phyloP scores from a whole-genome alignment of 2,797 vertebrate genomes.

The Enteromius mattozi region DNA sequence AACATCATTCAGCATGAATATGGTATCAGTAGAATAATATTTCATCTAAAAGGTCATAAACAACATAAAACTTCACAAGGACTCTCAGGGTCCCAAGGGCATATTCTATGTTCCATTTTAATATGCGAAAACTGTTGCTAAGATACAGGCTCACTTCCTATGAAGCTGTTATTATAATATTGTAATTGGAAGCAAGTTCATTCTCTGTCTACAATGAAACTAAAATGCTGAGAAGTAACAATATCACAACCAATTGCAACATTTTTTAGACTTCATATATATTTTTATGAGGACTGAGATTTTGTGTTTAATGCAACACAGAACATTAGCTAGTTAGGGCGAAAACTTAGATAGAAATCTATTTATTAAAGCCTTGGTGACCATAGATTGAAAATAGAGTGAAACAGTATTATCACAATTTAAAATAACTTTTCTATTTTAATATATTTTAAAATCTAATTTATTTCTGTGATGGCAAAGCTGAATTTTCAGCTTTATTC shows the following conservation, averaged over 20 bases:
- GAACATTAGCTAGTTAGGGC: not conserved
- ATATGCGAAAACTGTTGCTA: not conserved
- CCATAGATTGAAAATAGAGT: not conserved
- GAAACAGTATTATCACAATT: not conserved
- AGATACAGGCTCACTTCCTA: constrained; percentile 3
- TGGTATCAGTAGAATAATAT: not conserved
- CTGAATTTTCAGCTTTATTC: not conserved
- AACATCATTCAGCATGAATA: constrained; percentile 1
- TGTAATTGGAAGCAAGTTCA: not conserved
- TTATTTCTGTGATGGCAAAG: not conserved
- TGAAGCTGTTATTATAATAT: not conserved
- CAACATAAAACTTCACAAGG: constrained; percentile 16
- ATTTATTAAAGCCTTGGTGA: too few species aligned
- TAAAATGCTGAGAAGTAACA: not conserved
- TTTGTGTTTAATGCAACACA: not conserved
- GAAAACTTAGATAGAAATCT: not conserved
- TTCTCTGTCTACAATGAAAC: not conserved
- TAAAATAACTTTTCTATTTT: not conserved
- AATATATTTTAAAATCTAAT: not conserved
- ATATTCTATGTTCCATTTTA: not conserved
- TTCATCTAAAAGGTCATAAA: not conserved
- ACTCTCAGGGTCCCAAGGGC: not conserved
- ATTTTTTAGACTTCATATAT: not conserved
- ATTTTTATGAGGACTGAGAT: not conserved
- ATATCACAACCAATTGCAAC: not conserved